phyloP scores from a whole-genome alignment of 1,140 invertebrate species.

The Drosophila equinoxialis region DNA sequence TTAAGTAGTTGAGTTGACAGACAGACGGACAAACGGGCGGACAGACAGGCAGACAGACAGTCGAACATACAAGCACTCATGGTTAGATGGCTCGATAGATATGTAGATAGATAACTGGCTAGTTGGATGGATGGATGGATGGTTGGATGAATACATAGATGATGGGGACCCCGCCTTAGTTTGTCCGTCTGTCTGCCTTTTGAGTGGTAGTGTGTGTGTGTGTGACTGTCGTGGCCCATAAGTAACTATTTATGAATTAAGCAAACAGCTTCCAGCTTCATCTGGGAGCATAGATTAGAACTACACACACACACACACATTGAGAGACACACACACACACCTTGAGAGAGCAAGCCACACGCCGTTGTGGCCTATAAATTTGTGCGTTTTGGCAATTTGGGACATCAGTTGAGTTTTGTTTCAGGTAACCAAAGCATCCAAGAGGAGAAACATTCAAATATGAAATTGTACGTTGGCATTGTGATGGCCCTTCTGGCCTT shows the following conservation, averaged over 20 bases:
- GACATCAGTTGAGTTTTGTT: slow-evolving; percentile 78
- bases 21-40: slow-evolving; percentile 21
- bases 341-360: slow-evolving; percentile 8
- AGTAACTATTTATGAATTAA: slow-evolving; percentile 80
- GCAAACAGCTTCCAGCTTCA: slow-evolving; percentile 58
- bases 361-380: slow-evolving; percentile 71
- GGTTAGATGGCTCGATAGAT: slow-evolving; percentile 16
- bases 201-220: slow-evolving; percentile 8
- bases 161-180: slow-evolving; percentile 53
- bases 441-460: slow-evolving; percentile 17
- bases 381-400: slow-evolving; percentile 56
- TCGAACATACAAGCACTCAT: slow-evolving; percentile 5
- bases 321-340: slow-evolving; percentile 2
- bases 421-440: slow-evolving; percentile 50
- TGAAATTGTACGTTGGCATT: slow-evolving; percentile 65
- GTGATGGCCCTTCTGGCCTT: slow-evolving; percentile 62
- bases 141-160: background rate
- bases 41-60: slow-evolving; percentile 2
- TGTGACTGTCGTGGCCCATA: slow-evolving; percentile 50
- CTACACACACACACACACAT: slow-evolving; percentile 45
- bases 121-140: slow-evolving; percentile 22
- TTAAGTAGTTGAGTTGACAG: slow-evolving; percentile 73
- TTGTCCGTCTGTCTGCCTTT: slow-evolving; percentile 24
- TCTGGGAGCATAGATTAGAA: slow-evolving; percentile 54
- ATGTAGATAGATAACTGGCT: slow-evolving; percentile 16